A percentile compares a stretch with the other conserved stretches of the same genome.
These are phyloP conservation scores for Lordiphosa andalusiaca DNA, from an alignment of 2,888 invertebrate species.

Conservation along the genomic window DNA sequence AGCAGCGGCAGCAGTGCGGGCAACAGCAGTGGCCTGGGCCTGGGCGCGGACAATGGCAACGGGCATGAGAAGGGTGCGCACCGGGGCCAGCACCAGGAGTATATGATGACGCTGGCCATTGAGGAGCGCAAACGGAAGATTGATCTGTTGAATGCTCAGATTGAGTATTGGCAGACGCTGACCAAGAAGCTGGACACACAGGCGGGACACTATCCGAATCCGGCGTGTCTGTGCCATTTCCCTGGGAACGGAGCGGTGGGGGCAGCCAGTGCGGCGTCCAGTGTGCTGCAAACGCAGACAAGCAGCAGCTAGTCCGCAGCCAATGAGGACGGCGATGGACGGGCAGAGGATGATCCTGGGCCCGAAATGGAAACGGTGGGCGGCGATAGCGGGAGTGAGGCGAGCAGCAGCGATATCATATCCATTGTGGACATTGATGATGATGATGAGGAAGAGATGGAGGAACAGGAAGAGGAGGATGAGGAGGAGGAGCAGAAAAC, in stretches of 20 bases:
- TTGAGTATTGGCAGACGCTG: constrained; percentile 79
- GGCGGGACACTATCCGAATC: constrained; percentile 70
- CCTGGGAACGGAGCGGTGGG: constrained; percentile 50
- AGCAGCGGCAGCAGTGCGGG: constrained; percentile 19
- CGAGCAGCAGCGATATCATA: constrained; percentile 35
- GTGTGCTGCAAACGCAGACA: constrained; percentile 72
- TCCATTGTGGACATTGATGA: constrained; percentile 64
- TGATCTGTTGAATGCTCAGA: constrained; percentile 79
- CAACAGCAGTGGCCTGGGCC: constrained; percentile 25
- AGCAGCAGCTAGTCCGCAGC: constrained; percentile 76
- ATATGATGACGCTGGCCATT: constrained; percentile 76
- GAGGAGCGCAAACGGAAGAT: constrained; percentile 79
- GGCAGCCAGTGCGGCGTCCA: constrained; percentile 37
- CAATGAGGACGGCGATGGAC: constrained; percentile 31
- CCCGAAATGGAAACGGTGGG: constrained; percentile 4
- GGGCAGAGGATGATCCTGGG: constrained; percentile 17
- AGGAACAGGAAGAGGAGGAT: constrained; percentile 23
- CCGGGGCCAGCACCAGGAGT: constrained; percentile 68
- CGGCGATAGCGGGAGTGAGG: neutral
- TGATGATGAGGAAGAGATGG: constrained; percentile 22
- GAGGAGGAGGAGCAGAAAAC: constrained; percentile 11
- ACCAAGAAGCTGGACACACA: constrained; percentile 78
- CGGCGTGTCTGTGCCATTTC: constrained; percentile 76
- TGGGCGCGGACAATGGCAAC: neutral
- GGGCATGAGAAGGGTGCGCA: constrained; percentile 13